Base-by-base conservation (phyloP, 2,888 invertebrate genomes). In the Caenorhabditis sp. region DNA sequence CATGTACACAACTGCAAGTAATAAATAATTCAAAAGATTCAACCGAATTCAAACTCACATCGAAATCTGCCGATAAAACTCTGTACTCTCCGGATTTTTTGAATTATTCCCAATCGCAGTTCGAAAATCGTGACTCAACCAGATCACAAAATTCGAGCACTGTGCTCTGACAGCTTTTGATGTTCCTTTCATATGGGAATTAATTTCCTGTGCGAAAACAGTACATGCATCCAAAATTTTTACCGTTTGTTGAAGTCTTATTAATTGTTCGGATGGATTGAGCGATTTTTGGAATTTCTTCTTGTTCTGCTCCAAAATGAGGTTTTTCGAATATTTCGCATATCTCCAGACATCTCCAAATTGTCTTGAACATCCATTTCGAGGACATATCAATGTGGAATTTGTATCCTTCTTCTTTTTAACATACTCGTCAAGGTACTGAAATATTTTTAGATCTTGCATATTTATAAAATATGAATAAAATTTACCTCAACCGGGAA, bases 401-500 rank as follows among this genome's bases (percentile, higher is more conserved):
- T 26, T 23, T 4, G 8, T 1, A 8, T 59, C 66, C n/a, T 63
- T 66, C 17, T 49, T 20, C 12, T 21, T 27, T 49, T 26, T 36
- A 21, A 73, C 66, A 20, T 66, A 61, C 10, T 62, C 63, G 26
- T 69, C 69, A 21, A 69, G 56, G 17, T 23, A 10, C 38, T 73
- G n/a, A 58, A 36, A 58, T 21, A 56, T 26, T 56, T n/a, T n/a
- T n/a, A n/a, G n/a, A n/a, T n/a, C n/a, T n/a, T n/a, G n/a, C n/a
- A 10, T 23, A 21, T 8, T 53, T 17, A 23, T 4, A 21, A 21
- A 8, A 21, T 23, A 10, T 27, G 14, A 14, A n/a, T 27, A 23
- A 56, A 56, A 20, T 38, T 23, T 59, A 70, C 77, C 66, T 60
- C 31, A 27, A 60, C 63, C 27, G 71, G 76, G 64, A 79, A 52